phyloP scores from a whole-genome alignment of 2,797 vertebrate species.

The Mormyrops boulengeri region DNA sequence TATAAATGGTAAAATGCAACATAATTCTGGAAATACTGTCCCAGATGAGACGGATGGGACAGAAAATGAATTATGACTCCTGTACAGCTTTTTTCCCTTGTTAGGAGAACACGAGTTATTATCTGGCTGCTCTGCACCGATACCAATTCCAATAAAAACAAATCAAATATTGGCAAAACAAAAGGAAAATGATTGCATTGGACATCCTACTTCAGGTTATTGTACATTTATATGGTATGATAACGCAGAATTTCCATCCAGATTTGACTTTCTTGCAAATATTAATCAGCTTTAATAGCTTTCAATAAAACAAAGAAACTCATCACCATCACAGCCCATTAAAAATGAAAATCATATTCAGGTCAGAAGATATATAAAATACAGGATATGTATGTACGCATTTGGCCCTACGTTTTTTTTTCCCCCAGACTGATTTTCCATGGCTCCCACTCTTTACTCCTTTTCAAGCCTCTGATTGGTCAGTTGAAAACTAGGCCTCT shows the following conservation, averaged over 20 bases:
- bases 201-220: neutral
- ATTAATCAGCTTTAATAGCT: neutral
- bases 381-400: neutral
- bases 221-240: neutral
- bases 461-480: neutral
- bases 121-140: neutral
- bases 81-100: slow-evolving; percentile 1
- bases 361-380: neutral
- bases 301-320: neutral
- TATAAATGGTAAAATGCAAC: slow-evolving; percentile 1
- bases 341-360: slow-evolving; percentile 6
- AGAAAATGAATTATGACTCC: neutral
- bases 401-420: neutral
- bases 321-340: neutral
- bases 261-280: neutral
- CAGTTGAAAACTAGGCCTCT: neutral
- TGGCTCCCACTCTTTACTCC: neutral
- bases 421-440: neutral
- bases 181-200: neutral
- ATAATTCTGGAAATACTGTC: neutral
- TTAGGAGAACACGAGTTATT: slow-evolving; percentile 11
- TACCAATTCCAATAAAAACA: slow-evolving; percentile 17
- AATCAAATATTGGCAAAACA: neutral
- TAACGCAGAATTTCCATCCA: neutral
- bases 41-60: neutral